A percentile compares a stretch with the other conserved stretches of the same genome.
Evolutionary conservation across 2,888 invertebrate genomes (phyloP).

Genomic region (Chrysolina haemoptera): DNA sequence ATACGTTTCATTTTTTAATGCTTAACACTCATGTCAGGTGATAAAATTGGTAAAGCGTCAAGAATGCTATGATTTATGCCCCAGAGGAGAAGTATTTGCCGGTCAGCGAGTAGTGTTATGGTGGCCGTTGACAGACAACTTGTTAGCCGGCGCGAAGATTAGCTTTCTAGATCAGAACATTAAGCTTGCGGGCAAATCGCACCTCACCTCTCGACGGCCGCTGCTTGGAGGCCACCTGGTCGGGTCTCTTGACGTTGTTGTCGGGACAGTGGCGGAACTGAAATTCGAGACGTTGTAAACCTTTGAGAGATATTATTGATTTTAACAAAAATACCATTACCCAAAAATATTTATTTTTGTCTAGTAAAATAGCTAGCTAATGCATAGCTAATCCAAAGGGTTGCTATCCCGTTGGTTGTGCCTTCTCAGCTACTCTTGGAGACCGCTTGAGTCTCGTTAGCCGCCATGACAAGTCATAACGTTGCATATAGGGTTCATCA

Average conservation of each 20-base stretch:
- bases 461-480: too few relatives aligned
- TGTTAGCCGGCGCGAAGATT: conserved; percentile 58
- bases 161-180: conserved; percentile 54
- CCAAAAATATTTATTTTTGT: too few relatives aligned
- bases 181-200: conserved; percentile 53
- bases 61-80: conserved; percentile 51
- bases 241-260: conserved; percentile 27
- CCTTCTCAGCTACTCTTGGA: too few relatives aligned
- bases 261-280: conserved; percentile 28
- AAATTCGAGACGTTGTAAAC: too few relatives aligned
- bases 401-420: too few relatives aligned
- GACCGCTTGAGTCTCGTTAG: too few relatives aligned
- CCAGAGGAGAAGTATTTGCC: conserved; percentile 41
- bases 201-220: conserved; percentile 48
- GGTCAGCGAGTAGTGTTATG: conserved; percentile 49
- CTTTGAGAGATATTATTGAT: too few relatives aligned
- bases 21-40: conserved; percentile 42
- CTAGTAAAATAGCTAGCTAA: too few relatives aligned
- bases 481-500: too few relatives aligned
- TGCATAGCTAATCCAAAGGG: too few relatives aligned
- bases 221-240: conserved; percentile 49
- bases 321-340: too few relatives aligned
- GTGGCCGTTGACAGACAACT: conserved; percentile 60
- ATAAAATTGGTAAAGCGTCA: conserved; percentile 37
- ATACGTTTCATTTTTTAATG: conserved; percentile 45